Evolutionary conservation across 2,888 invertebrate species (phyloP), one percentile per base, ranked within the genome.

Genomic region (Sisyra terminalis): DNA sequence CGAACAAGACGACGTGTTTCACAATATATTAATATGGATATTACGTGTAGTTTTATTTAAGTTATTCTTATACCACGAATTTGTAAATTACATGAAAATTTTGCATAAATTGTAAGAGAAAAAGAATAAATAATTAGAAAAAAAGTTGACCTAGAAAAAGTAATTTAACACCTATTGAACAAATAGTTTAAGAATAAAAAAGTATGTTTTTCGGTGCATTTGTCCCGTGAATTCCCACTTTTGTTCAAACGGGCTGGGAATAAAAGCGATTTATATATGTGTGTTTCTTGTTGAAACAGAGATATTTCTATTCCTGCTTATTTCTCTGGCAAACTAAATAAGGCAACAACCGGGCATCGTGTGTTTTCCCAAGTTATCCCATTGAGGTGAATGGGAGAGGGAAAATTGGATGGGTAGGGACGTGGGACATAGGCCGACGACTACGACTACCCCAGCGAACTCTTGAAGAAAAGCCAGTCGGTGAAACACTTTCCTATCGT

Each of bases 261-360:
- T 24, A 24, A 24, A 24, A 24, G 24, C 24, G 7, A 3, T 7
- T 7, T 24, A 7, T 24, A 24, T 7, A 24, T 24, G 24, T 7
- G 24, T 24, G 24, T 5, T 24, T 24, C 24, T 24, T 3, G 24
- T 24, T 24, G 24, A 24, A 24, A 24, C 24, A 24, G 24, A 24
- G 24, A 24, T 24, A 24, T 24, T 24, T 40, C 40, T 40, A 41
- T 41, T 41, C 41, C 41, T 34, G 35, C 14, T 37, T 24, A 24
- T 11, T 41, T 24, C 34, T 34, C 17, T 11, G 16, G 41, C 41
- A 31, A 35, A 17, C 41, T 41, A 41, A 41, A 41, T 39, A 40
- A 39, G 44, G 39, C 39, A 44, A 40, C 39, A 11, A 16, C 13
- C 11, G 30, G 24, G 24, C 24, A 24, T 24, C 24, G 24, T 5